These are phyloP conservation scores for Podarcis cretensis DNA, from an alignment of 2,113 vertebrate genomes.

Conservation along the genomic window DNA sequence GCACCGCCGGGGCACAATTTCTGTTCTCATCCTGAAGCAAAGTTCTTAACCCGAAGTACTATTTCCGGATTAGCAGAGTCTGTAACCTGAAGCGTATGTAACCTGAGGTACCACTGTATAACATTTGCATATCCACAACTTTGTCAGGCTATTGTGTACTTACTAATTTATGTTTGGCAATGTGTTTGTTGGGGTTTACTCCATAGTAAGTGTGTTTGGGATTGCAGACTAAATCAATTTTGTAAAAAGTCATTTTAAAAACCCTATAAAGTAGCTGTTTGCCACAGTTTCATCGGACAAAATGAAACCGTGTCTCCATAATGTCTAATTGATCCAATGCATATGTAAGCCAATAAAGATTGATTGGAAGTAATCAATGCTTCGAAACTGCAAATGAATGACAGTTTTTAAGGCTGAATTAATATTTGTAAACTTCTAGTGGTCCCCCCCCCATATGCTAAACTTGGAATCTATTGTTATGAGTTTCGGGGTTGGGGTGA, in stretches of 20 bases:
- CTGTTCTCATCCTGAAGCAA: too few species aligned
- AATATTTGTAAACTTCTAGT: background rate
- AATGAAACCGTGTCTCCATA: constrained; percentile 41
- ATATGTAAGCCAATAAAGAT: constrained; percentile 55
- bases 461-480: constrained; percentile 12
- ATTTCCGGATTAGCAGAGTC: too few species aligned
- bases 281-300: constrained; percentile 46
- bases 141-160: background rate
- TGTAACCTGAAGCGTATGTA: too few species aligned
- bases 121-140: background rate
- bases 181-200: background rate
- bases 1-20: too few species aligned
- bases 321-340: constrained; percentile 49
- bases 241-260: constrained; percentile 26
- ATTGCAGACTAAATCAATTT: background rate
- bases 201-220: background rate
- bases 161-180: too few species aligned
- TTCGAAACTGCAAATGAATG: constrained; percentile 49
- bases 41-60: too few species aligned
- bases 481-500: too few species aligned
- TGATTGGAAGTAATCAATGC: constrained; percentile 53
- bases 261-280: constrained; percentile 34
- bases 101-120: too few species aligned
- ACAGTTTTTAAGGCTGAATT: constrained; percentile 31
- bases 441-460: background rate